Base-by-base conservation (phyloP, 2,888 invertebrate genomes). In the Amphipyra tragopoginis region DNA sequence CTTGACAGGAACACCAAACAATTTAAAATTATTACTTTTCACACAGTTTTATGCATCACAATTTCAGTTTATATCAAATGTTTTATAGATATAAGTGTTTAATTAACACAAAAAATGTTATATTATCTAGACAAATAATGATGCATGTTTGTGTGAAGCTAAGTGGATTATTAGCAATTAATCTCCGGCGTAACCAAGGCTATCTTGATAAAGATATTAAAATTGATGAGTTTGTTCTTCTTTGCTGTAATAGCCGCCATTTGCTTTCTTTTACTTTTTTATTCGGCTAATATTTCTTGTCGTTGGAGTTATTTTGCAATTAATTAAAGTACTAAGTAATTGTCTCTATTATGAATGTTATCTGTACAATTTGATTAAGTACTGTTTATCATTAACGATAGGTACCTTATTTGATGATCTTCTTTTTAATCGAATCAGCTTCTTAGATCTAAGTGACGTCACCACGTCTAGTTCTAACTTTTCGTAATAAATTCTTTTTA, bases 141-240 rank as follows among this genome's bases (percentile, higher is more conserved):
- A 77, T 77, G 75, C 68, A 72, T 79, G 75, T 77, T 76, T 75
- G 74, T 63, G 61, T 73, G 38, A 58, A 61, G 42, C 57, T 76
- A 81, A 79, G 73, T 81, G 80, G 86, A 85, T 83, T 84, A 83
- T 77, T 77, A 79, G 67, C 62, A 75, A 78, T 80, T 85, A 83
- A 84, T 85, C 83, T 79, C 52, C 13, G 54, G 72, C 74, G 82
- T 77, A 66, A 66, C 49, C 78, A 80, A 82, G 81, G 84, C 50
- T 75, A 77, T 75, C 68, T 56, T 26, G 80, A 78, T 75, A 67
- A 43, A 48, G 51, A 69, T 67, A 71, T 29, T 42, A 62, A 44
- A 39, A 67, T 74, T 64, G 58, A 68, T 58, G 60, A 65, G 44
- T 58, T 55, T 49, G 14, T 40, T 34, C 50, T 40, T 14, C 54